Percentiles rank a stretch among this genome's conserved stretches.
Conservation (phyloP, 2,888 invertebrate species). For the Apotomis betuletana region DNA sequence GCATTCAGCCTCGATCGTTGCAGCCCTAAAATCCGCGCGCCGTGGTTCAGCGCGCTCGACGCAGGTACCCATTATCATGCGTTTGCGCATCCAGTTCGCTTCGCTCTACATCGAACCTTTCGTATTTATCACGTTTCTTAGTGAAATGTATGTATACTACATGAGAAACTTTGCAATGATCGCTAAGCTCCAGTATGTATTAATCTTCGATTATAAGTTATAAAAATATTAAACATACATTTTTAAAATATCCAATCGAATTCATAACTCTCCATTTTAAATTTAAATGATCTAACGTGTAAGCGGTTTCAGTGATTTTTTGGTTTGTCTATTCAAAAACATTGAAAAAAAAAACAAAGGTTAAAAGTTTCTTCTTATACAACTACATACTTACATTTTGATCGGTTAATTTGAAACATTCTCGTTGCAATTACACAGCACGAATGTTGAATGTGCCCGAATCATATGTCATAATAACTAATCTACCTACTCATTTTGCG, state of each 20-base stretch:
- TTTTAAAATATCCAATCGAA: too few species aligned
- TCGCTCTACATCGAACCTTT: constrained; percentile 49
- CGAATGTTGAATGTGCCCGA: constrained; percentile 11
- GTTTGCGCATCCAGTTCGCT: not conserved
- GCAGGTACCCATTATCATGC: constrained; percentile 2
- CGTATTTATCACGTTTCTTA: constrained; percentile 27
- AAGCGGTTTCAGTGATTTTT: not conserved
- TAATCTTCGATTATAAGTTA: too few species aligned
- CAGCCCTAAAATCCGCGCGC: constrained; percentile 41
- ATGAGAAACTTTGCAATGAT: too few species aligned
- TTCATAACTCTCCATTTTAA: too few species aligned
- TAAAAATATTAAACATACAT: too few species aligned
- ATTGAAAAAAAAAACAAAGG: not conserved
- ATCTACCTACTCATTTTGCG: constrained; percentile 72
- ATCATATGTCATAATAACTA: constrained; percentile 68
- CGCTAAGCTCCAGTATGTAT: too few species aligned
- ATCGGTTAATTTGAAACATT: constrained; percentile 3
- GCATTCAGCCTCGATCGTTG: constrained; percentile 18
- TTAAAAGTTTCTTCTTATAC: not conserved
- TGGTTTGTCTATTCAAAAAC: not conserved
- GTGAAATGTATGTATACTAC: not conserved
- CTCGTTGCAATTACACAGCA: not conserved
- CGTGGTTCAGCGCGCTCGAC: constrained; percentile 43
- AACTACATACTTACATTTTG: not conserved
- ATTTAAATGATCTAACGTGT: too few species aligned